Conservation (phyloP, 2,888 invertebrate genomes). For the Sarcophaga carnaria region DNA sequence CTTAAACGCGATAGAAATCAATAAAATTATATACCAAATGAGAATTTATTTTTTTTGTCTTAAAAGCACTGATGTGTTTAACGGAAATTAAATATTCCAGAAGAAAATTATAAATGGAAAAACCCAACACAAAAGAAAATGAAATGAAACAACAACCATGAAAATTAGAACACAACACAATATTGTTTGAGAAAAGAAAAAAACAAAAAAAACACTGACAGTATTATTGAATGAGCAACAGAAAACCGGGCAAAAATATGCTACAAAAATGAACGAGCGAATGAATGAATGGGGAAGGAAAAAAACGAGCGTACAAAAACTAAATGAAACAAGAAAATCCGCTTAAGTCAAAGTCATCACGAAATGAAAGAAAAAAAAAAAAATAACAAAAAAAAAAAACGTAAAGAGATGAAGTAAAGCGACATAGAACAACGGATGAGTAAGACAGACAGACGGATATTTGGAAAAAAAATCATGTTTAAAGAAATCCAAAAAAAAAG, state of each 20-base stretch:
- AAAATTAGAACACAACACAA: conserved; percentile 28
- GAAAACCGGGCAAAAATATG: neutral
- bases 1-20: neutral
- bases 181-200: neutral
- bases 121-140: neutral
- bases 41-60: neutral
- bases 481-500: neutral
- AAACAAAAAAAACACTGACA: neutral
- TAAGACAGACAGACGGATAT: neutral
- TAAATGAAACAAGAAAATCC: conserved; percentile 62
- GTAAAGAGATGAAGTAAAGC: too few relatives aligned
- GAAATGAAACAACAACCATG: conserved; percentile 2
- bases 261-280: neutral
- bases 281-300: neutral
- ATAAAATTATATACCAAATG: neutral
- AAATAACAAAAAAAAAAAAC: conserved; percentile 1
- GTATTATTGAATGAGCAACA: neutral
- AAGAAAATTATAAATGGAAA: conserved; percentile 15
- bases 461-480: neutral
- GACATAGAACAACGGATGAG: neutral
- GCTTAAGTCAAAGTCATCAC: conserved; percentile 58
- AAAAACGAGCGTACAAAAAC: conserved; percentile 10
- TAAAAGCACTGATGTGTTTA: conserved; percentile 32
- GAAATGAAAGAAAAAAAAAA: conserved; percentile 14
- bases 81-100: conserved; percentile 58